These are phyloP conservation scores for Zophobas atratus DNA, from an alignment of 1,140 invertebrate genomes.

Conservation along the genomic window DNA sequence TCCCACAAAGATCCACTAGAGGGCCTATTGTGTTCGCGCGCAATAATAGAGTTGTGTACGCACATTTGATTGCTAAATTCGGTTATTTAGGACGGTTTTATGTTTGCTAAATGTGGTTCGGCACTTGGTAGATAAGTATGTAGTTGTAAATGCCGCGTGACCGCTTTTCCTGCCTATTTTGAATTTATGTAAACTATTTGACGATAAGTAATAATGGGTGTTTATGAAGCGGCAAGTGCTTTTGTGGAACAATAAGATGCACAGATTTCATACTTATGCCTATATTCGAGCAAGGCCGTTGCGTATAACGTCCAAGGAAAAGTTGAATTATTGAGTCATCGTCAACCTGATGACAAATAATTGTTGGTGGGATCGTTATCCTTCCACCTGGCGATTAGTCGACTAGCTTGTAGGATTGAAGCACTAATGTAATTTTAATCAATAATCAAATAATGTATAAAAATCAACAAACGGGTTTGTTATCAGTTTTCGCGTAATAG, in stretches of 20 bases:
- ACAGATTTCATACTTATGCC: background rate
- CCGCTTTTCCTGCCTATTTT: too few species aligned
- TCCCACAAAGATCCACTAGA: background rate
- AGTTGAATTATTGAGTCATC: conserved; percentile 31
- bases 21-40: background rate
- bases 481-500: conserved; percentile 23
- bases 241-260: conserved; percentile 18
- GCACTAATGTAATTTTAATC: conserved; percentile 3
- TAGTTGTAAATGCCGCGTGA: too few species aligned
- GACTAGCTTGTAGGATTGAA: too few species aligned
- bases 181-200: too few species aligned
- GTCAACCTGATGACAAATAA: conserved; percentile 21
- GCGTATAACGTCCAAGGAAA: conserved; percentile 18
- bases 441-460: conserved; percentile 28
- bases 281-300: conserved; percentile 20
- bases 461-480: conserved; percentile 15
- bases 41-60: too few species aligned
- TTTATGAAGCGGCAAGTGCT: background rate
- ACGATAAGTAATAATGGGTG: background rate
- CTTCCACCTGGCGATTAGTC: conserved; percentile 4
- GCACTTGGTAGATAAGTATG: background rate
- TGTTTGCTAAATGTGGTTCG: background rate
- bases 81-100: conserved; percentile 1
- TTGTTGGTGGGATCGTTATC: conserved; percentile 23
- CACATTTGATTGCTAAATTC: conserved; percentile 2